phyloP scores from a whole-genome alignment of 2,888 invertebrate genomes.

The Microdon myrmicae region DNA sequence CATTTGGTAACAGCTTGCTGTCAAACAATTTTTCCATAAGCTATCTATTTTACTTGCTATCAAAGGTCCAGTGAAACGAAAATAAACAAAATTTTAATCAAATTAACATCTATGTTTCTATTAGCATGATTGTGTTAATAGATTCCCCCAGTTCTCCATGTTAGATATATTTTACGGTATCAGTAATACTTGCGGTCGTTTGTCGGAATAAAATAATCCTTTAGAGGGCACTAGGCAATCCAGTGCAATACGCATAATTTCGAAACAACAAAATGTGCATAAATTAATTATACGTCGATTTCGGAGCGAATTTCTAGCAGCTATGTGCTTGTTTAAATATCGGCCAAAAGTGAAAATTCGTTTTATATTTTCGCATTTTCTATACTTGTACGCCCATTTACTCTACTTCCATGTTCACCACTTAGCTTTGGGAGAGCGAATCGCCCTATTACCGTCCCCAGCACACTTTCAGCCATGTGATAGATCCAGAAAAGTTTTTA shows the following conservation, averaged over 20 bases:
- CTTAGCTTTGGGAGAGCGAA: slow-evolving; percentile 47
- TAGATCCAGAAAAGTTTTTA: slow-evolving; percentile 83
- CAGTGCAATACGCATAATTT: slow-evolving; percentile 7
- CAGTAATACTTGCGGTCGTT: too few species aligned
- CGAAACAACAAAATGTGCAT: slow-evolving; percentile 48
- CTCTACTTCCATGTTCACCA: slow-evolving; percentile 20
- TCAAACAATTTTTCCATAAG: too few species aligned
- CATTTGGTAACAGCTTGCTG: too few species aligned
- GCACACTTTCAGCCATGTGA: slow-evolving; percentile 72
- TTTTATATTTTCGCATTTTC: slow-evolving; percentile 30
- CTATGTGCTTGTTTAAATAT: slow-evolving; percentile 45
- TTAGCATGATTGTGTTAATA: slow-evolving; percentile 47
- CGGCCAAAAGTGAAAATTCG: slow-evolving; percentile 22
- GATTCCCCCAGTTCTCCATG: slow-evolving; percentile 29
- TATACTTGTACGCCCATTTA: slow-evolving; percentile 37
- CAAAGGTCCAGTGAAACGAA: slow-evolving; percentile 48
- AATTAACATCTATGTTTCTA: slow-evolving; percentile 25
- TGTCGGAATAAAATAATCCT: slow-evolving; percentile 3
- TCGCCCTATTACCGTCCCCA: slow-evolving; percentile 55
- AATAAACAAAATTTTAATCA: slow-evolving; percentile 48
- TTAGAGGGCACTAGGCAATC: slow-evolving; percentile 19
- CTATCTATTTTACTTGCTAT: too few species aligned
- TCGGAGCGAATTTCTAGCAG: slow-evolving; percentile 30
- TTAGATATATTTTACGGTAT: too few species aligned
- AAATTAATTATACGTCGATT: slow-evolving; percentile 37